Evolutionary conservation across 2,888 invertebrate species (phyloP).

Genomic region (Sphaerophoria taeniata): DNA sequence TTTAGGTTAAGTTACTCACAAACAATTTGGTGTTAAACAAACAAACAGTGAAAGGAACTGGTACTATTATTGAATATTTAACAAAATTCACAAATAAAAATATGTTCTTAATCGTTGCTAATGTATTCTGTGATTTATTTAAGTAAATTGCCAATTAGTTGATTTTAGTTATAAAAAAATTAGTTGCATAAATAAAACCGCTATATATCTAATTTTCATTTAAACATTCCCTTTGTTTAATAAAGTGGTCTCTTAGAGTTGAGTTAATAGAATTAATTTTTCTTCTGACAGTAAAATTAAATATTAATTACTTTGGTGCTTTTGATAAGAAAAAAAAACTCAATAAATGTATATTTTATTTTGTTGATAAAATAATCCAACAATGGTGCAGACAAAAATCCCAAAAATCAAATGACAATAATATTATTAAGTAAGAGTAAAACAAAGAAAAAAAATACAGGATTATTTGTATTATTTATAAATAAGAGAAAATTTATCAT

Average conservation of each 20-base stretch:
- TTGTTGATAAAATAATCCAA: constrained; percentile 9
- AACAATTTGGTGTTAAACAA: constrained; percentile 9
- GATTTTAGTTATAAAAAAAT: constrained; percentile 18
- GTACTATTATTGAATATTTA: not conserved
- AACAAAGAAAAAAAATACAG: constrained; percentile 2
- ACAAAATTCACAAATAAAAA: not conserved
- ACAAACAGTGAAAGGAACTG: not conserved
- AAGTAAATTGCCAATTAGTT: constrained; percentile 43
- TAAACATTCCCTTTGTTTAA: constrained; percentile 41
- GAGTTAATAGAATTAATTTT: not conserved
- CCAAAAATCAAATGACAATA: constrained; percentile 37
- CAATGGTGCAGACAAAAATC: constrained; percentile 32
- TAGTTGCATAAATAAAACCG: constrained; percentile 8
- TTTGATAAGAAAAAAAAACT: not conserved
- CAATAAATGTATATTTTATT: constrained; percentile 4
- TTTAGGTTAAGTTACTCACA: too few relatives aligned
- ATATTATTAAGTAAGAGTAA: constrained; percentile 20
- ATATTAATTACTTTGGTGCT: constrained; percentile 14
- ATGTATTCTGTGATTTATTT: constrained; percentile 70
- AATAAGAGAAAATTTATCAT: constrained; percentile 13
- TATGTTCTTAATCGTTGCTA: constrained; percentile 39
- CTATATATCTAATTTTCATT: not conserved
- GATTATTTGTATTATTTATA: not conserved
- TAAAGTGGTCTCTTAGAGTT: constrained; percentile 15
- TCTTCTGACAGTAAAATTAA: constrained; percentile 18